Conservation (phyloP, 2,888 invertebrate species). For the Mythimna impura region DNA sequence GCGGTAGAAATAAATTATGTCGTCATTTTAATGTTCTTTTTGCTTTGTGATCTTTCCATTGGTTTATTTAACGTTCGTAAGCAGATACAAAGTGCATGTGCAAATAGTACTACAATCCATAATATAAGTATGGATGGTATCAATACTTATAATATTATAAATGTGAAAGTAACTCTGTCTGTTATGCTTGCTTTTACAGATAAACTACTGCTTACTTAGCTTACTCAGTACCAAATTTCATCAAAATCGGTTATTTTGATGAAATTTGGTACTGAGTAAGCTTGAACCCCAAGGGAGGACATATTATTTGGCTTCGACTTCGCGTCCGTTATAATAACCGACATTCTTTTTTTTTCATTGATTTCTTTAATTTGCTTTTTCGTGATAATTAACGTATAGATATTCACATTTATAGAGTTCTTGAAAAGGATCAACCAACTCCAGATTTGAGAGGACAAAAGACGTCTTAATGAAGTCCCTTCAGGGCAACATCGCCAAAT, state of each 20-base stretch:
- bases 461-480: neutral
- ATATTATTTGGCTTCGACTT: neutral
- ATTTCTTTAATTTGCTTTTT: constrained; percentile 2
- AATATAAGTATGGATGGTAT: too few relatives aligned
- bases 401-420: neutral
- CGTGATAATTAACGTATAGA: neutral
- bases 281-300: too few relatives aligned
- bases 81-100: constrained; percentile 26
- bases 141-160: too few relatives aligned
- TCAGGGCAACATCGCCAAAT: constrained; percentile 1
- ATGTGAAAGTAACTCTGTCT: too few relatives aligned
- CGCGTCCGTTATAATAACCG: too few relatives aligned
- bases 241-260: too few relatives aligned
- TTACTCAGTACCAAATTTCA: too few relatives aligned
- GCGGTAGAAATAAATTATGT: constrained; percentile 46
- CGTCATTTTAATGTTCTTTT: constrained; percentile 20
- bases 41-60: constrained; percentile 17
- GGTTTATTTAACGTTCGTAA: constrained; percentile 27
- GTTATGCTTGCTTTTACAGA: too few relatives aligned
- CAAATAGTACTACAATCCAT: neutral
- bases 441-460: neutral
- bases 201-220: too few relatives aligned
- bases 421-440: neutral
- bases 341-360: constrained; percentile 4
- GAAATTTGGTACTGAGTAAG: too few relatives aligned